Evolutionary conservation across 2,113 vertebrate species (phyloP).

Genomic region (Vulpes vulpes): DNA sequence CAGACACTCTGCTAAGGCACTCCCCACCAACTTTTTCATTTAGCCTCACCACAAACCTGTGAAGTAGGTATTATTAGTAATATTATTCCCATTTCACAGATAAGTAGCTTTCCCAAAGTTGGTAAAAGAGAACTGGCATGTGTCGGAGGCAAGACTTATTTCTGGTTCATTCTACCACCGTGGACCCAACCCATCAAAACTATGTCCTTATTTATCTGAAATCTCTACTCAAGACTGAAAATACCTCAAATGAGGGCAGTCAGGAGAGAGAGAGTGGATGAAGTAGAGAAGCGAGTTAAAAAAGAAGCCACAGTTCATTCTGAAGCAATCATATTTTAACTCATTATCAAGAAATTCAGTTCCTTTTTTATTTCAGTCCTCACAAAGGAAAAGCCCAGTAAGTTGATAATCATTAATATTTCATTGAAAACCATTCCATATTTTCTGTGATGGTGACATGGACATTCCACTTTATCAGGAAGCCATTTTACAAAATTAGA

Average conservation of each 20-base stretch:
- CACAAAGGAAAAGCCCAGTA: constrained; percentile 61
- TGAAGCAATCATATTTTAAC: constrained; percentile 41
- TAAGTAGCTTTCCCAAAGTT: background rate
- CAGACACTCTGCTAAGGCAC: background rate
- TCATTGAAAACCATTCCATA: constrained; percentile 75
- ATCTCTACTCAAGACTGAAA: background rate
- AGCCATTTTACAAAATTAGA: constrained; percentile 75
- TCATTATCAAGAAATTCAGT: constrained; percentile 49
- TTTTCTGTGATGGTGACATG: constrained; percentile 66
- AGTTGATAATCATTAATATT: constrained; percentile 78
- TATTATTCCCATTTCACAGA: background rate
- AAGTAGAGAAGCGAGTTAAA: background rate
- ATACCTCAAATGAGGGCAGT: background rate
- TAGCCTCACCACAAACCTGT: background rate
- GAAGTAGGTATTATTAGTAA: background rate
- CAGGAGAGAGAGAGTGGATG: background rate
- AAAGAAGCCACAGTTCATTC: background rate
- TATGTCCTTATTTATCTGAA: background rate
- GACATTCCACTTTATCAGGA: constrained; percentile 73
- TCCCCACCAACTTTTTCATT: no score
- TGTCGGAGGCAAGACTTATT: background rate
- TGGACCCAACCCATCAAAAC: background rate
- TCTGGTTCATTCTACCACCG: background rate
- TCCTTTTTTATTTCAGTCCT: constrained; percentile 43
- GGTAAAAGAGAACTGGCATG: background rate